Conservation (phyloP, 2,888 invertebrate species). For the Caenorhabditis sp. region DNA sequence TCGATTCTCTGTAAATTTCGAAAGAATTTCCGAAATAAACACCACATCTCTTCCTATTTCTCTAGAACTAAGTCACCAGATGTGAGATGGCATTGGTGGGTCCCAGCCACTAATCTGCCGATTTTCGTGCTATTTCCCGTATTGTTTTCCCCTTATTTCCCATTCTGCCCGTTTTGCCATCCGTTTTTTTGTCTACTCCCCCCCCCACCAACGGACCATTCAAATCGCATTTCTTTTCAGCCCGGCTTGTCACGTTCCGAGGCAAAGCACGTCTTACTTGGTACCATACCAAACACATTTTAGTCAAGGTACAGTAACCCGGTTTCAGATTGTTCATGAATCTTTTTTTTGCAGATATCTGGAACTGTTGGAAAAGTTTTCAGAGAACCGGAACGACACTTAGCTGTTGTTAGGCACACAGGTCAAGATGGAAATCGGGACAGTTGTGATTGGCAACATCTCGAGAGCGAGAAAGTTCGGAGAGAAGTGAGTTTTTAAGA, state of each 20-base stretch:
- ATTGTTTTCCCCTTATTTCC: background rate
- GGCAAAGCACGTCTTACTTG: slow-evolving; percentile 38
- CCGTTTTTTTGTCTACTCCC: background rate
- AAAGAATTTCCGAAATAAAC: slow-evolving; percentile 7
- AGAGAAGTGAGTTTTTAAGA: slow-evolving; percentile 40
- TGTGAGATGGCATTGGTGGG: background rate
- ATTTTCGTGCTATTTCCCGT: background rate
- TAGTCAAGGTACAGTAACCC: slow-evolving; percentile 20
- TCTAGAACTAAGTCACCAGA: slow-evolving; percentile 6
- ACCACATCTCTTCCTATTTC: no score
- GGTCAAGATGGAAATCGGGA: slow-evolving; percentile 42
- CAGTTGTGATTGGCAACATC: slow-evolving; percentile 32
- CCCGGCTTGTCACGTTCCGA: slow-evolving; percentile 17
- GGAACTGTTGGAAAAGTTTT: background rate
- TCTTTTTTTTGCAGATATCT: slow-evolving; percentile 26
- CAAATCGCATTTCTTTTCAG: slow-evolving; percentile 32
- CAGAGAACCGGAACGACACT: background rate
- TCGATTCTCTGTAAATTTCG: background rate
- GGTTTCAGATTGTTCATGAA: background rate
- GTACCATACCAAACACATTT: slow-evolving; percentile 29
- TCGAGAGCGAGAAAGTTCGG: slow-evolving; percentile 46
- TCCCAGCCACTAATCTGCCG: background rate
- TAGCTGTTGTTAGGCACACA: slow-evolving; percentile 30
- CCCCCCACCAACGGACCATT: background rate
- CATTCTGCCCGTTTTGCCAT: background rate